Conservation (phyloP, 2,113 vertebrate species). For the cat (Felis catus) region DNA sequence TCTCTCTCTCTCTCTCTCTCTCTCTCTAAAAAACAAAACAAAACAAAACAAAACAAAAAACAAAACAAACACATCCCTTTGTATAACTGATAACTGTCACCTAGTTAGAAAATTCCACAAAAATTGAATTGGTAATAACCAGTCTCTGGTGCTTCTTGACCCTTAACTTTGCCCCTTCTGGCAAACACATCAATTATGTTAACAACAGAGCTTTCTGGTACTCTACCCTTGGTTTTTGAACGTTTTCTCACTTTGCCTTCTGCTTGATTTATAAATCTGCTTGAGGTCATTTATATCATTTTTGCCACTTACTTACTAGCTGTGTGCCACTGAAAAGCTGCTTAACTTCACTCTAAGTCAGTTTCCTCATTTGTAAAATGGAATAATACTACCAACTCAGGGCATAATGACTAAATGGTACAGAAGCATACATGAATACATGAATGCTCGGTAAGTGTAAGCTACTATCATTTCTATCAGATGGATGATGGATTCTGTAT, state of each 20-base stretch:
- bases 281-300: not conserved
- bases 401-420: not conserved
- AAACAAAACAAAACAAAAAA: too few species aligned
- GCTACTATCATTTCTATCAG: not conserved
- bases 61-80: not conserved
- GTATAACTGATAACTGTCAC: not conserved
- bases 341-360: not conserved
- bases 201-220: not conserved
- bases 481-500: not conserved
- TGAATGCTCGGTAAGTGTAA: not conserved
- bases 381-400: not conserved
- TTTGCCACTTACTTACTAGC: not conserved
- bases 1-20: not conserved
- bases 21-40: not conserved
- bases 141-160: not conserved
- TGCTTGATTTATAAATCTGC: conserved; percentile 31
- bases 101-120: not conserved
- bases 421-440: too few species aligned
- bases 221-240: not conserved
- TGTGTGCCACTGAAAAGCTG: not conserved
- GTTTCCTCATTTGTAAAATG: conserved; percentile 40
- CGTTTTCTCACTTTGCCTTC: not conserved
- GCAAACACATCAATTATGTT: not conserved
- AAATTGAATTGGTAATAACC: not conserved
- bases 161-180: not conserved